A percentile compares a stretch with the other conserved stretches of the same genome.
These are phyloP conservation scores for Penaeus indicus DNA, from an alignment of 1,140 invertebrate species.

Conservation along the genomic window DNA sequence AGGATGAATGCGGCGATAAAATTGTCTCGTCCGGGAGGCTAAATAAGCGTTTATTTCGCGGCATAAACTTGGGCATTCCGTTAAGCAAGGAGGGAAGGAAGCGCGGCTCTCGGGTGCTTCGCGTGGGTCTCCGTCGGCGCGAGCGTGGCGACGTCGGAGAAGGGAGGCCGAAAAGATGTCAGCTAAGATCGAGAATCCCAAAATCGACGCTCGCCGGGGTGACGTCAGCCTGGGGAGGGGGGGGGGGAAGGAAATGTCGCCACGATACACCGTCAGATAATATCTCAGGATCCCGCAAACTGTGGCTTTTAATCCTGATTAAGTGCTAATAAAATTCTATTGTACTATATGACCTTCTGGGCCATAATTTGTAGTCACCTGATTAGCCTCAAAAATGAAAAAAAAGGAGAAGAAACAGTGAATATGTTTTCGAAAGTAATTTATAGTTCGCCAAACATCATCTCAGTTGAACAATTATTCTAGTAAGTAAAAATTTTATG, in stretches of 20 bases:
- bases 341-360: constrained; percentile 36
- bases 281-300: constrained; percentile 37
- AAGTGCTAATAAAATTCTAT: constrained; percentile 39
- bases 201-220: constrained; percentile 15
- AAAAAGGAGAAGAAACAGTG: neutral
- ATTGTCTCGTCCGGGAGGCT: neutral
- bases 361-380: constrained; percentile 9
- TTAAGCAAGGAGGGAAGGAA: neutral
- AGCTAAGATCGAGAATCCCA: neutral
- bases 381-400: no score
- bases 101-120: neutral
- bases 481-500: no score
- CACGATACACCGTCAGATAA: neutral
- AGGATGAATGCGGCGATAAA: constrained; percentile 28
- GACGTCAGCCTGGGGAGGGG: constrained; percentile 46
- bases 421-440: no score
- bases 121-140: neutral
- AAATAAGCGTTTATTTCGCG: neutral
- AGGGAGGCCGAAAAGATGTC: neutral
- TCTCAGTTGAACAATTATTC: no score
- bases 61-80: neutral
- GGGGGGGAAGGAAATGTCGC: constrained; percentile 27
- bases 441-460: no score
- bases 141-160: neutral
- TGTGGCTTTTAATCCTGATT: constrained; percentile 42